Percentiles rank a stretch among this genome's conserved stretches.
Conservation (phyloP, 2,797 vertebrate species). For the Chiloscyllium punctatum region DNA sequence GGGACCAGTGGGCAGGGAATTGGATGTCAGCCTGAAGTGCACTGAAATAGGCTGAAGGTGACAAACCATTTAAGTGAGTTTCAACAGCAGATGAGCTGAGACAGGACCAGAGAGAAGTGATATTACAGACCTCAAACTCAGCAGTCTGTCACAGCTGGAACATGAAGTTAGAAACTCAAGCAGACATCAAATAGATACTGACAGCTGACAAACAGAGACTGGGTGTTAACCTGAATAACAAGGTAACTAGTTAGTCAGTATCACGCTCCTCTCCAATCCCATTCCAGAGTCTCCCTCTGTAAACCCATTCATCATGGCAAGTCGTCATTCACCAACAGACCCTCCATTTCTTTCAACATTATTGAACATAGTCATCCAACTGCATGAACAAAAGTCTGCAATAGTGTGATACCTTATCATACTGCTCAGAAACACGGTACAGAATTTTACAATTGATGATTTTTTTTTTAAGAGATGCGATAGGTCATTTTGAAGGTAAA, state of each 20-base stretch:
- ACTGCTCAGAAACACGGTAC: no score
- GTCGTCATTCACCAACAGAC: no score
- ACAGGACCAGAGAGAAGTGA: background rate
- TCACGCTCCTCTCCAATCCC: background rate
- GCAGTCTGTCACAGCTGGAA: background rate
- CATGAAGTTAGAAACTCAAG: background rate
- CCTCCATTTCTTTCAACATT: no score
- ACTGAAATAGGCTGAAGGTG: background rate
- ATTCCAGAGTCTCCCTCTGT: background rate
- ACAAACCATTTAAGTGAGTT: background rate
- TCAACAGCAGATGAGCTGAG: background rate
- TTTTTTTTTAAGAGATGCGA: no score
- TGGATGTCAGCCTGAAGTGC: background rate
- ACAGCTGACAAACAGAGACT: background rate
- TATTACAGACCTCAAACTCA: background rate
- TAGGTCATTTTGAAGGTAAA: no score
- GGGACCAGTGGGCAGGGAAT: no score
- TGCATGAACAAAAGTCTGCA: no score
- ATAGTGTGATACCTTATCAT: no score
- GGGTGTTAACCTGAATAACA: background rate
- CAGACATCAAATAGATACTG: background rate
- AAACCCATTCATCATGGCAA: no score
- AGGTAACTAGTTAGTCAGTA: background rate
- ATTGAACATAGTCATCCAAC: no score
- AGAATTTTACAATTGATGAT: no score